Evolutionary conservation across 2,797 vertebrate genomes (phyloP).

Genomic region (Thamnophis elegans): DNA sequence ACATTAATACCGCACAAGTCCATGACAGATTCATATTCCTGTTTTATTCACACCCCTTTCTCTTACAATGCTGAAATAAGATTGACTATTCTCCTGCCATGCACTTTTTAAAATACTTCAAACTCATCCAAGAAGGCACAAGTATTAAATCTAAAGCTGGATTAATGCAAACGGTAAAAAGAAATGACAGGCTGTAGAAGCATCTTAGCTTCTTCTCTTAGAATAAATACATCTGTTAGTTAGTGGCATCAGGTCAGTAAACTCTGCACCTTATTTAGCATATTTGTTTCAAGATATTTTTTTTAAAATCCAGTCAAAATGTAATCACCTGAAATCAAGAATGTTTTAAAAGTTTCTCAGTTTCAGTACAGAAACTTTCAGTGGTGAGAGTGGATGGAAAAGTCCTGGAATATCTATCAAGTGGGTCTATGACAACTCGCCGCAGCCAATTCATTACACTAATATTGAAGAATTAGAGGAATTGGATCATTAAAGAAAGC

Average conservation of each 20-base stretch:
- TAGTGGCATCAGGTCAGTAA: neutral
- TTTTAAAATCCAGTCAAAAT: neutral
- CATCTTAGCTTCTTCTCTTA: neutral
- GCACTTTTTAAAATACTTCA: conserved; percentile 56
- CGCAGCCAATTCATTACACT: neutral
- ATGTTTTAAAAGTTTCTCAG: neutral
- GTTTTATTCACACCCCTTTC: conserved; percentile 70
- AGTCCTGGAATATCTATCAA: neutral
- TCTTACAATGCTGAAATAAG: conserved; percentile 64
- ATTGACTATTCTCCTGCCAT: conserved; percentile 64
- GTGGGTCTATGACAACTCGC: neutral
- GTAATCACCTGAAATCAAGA: neutral
- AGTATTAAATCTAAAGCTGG: conserved; percentile 57
- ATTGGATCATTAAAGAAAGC: neutral
- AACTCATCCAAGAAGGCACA: conserved; percentile 45
- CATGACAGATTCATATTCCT: conserved; percentile 66
- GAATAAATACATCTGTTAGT: neutral
- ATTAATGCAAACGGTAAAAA: conserved; percentile 41
- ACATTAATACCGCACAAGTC: conserved; percentile 57
- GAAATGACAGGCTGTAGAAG: conserved; percentile 52
- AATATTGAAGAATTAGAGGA: neutral
- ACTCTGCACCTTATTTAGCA: neutral
- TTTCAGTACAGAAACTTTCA: neutral
- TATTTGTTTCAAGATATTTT: neutral
- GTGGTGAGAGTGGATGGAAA: neutral